Percentiles rank a stretch among this genome's conserved stretches.
Conservation (phyloP, 2,113 vertebrate species). For the Probosciger aterrimus region DNA sequence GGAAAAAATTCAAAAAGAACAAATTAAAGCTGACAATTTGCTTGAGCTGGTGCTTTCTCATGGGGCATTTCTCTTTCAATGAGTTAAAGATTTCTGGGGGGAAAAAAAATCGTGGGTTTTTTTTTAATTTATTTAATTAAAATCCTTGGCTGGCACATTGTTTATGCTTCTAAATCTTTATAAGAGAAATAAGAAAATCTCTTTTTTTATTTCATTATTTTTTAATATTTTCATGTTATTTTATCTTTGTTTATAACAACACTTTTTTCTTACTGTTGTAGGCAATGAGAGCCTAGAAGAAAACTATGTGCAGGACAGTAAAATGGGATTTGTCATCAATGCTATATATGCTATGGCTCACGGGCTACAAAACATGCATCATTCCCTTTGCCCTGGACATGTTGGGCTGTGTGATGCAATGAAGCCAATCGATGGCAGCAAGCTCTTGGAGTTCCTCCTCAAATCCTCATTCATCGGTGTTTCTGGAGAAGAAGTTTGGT, state of each 20-base stretch:
- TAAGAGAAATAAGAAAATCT: not conserved
- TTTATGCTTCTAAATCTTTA: not conserved
- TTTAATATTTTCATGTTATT: not conserved
- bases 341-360: conserved; percentile 99
- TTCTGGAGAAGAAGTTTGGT: conserved; percentile 96
- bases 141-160: not conserved
- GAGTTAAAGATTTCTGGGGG: not conserved
- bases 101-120: not conserved
- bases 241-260: not conserved
- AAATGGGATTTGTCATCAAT: conserved; percentile 99
- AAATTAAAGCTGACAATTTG: not conserved
- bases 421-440: conserved; percentile 95
- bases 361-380: conserved; percentile 94
- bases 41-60: not conserved
- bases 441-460: conserved; percentile 92
- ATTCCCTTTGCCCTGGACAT: conserved; percentile 82
- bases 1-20: not conserved
- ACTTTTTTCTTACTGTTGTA: conserved; percentile 28
- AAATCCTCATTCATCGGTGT: conserved; percentile 92
- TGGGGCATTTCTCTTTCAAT: not conserved
- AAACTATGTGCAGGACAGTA: conserved; percentile 97
- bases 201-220: not conserved
- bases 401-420: conserved; percentile 93
- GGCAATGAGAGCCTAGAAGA: conserved; percentile 95
- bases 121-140: not conserved